Evolutionary conservation across 2,113 vertebrate species (phyloP).

Genomic region (Pedetes capensis): DNA sequence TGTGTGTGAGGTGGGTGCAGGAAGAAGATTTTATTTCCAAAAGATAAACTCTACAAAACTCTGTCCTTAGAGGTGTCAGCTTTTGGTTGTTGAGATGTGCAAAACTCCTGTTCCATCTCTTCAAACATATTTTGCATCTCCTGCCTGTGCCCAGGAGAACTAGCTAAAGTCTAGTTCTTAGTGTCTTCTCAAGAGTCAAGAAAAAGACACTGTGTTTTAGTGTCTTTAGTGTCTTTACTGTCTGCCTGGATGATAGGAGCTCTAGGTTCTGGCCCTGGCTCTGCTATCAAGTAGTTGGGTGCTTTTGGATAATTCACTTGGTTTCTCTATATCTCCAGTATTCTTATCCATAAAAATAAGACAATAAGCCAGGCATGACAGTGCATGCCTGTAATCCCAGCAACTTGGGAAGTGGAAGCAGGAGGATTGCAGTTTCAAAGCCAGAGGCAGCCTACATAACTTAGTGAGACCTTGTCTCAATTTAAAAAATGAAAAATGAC

Average conservation of each 20-base stretch:
- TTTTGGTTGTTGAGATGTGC: not conserved
- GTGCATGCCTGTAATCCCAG: too few relatives aligned
- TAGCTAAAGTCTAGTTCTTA: not conserved
- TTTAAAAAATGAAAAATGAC: too few relatives aligned
- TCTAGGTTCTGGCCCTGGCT: not conserved
- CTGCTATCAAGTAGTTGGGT: not conserved
- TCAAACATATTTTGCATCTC: not conserved
- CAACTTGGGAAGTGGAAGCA: too few relatives aligned
- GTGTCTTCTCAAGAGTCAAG: not conserved
- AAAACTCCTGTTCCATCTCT: not conserved
- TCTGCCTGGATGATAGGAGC: not conserved
- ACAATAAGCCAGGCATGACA: too few relatives aligned
- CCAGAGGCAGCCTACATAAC: too few relatives aligned
- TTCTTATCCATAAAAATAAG: not conserved
- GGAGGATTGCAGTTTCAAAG: too few relatives aligned
- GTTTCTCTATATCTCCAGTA: constrained; percentile 7
- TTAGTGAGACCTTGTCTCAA: too few relatives aligned
- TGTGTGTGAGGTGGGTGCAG: not conserved
- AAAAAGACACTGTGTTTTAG: not conserved
- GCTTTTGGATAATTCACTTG: not conserved
- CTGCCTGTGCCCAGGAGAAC: not conserved
- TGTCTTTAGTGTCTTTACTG: too few relatives aligned
- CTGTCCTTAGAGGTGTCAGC: not conserved
- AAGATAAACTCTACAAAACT: not conserved
- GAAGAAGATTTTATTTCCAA: not conserved